Base-by-base conservation (phyloP, 1,140 invertebrate species). In the Heliothis subflexa region DNA sequence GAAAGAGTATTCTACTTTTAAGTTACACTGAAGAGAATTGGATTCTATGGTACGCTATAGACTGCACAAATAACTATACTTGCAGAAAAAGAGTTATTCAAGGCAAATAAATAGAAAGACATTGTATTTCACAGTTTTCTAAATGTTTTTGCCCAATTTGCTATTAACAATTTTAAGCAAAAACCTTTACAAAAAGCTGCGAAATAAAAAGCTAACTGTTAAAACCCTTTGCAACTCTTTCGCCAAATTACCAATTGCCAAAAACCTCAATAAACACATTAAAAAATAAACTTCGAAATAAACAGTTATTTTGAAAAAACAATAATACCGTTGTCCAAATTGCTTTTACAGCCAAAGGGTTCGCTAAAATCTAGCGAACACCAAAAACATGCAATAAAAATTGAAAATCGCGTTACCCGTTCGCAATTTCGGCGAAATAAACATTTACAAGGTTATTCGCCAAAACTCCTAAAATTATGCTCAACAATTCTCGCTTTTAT, bases 141-240 rank as follows among this genome's bases (percentile, higher is more conserved):
- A 50, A 62, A 64, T 52, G 11, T 18, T 52, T 9, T 49, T 40
- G 40, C 55, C 2, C 13, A 49, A 61, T 57, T 61, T 49, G 55
- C 55, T 12, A 73, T 49, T 73, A 73, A 73, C 28, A 49, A 59
- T 16, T 28, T 59, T 59, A 0, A 61, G 16, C 7, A 13, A 73
- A 49, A 73, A 10, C 3, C 9, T 61, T 50, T 18, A 1, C 9
- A 50, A 62, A 75, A 62, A 64, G 64, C 40, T 57, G 52, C 73
- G 62, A 76, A 78, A 66, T 25, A 68, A 77, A 78, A 68, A 47
- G 11, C 14, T 79, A 79, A 78, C 40, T 70, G 78, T 78, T 72
- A 78, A 84, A 85, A 79, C 88, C 87, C 87, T 91, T 92, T 88
- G 70, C 86, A 89, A 88, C 83, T 77, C 85, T 87, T 91, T 90